Base-by-base conservation (phyloP, 2,797 vertebrate genomes). In the Tapirus indicus region DNA sequence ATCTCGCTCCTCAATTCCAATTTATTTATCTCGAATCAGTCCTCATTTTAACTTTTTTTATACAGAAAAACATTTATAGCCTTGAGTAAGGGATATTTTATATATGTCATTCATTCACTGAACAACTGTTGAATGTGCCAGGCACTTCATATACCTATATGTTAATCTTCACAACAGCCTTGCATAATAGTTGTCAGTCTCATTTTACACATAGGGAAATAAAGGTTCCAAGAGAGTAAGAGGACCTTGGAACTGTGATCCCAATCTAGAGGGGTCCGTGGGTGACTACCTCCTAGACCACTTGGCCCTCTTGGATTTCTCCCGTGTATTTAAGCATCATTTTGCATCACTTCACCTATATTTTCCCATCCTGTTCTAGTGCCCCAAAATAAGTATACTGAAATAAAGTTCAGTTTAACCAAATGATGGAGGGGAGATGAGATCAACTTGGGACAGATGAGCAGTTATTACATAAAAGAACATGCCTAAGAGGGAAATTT, bases 21-120 rank as follows among this genome's bases (percentile, higher is more conserved):
- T 80, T 29, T 79, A 20, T 71, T 60, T 68, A 29, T 75, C 82
- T 77, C 41, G 84, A 54, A 71, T 44, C 32, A 56, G 49, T 94
- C 25, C 7, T 66, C 32, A 29, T 52, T 90, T 74, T 74, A 84
- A 58, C 32, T 74, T 86, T 69, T 69, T 95, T 84, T 54, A 62
- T 62, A 14, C 69, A 5, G 32, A 69, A 86, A 77, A 88, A 91
- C 47, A 49, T 94, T 32, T 56, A 52, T 4, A 74, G 25, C 35
- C 75, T 69, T 72, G 25, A 94, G 41, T 89, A 85, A 72, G 38
- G 38, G 27, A 54, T 72, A 49, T 52, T 88, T 93, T 78, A 52
- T 38, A 82, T 58, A 79, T 68, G 32, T 60, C 29, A 29, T 41
- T 95, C 21, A 25, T 83, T 97, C 56, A 68, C 62, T 89, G 68